A percentile compares a stretch with the other conserved stretches of the same genome.
These are phyloP conservation scores for Eilema caniola DNA, from an alignment of 2,888 invertebrate genomes.

Conservation along the genomic window DNA sequence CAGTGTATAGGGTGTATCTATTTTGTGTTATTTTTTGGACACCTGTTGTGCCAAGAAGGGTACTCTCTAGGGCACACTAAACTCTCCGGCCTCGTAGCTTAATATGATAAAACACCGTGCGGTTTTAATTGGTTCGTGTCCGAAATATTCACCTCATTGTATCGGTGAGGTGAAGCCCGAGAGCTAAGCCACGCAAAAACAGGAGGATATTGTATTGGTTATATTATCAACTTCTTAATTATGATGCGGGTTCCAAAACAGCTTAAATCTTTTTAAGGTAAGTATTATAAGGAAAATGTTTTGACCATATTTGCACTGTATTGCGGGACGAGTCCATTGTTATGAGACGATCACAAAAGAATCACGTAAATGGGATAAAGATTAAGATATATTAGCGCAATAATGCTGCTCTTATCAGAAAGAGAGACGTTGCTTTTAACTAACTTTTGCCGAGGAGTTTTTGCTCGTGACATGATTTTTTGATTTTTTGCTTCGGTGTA, in stretches of 20 bases:
- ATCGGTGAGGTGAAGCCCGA: no score
- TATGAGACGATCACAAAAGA: neutral
- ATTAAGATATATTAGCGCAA: neutral
- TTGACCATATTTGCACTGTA: neutral
- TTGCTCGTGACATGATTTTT: neutral
- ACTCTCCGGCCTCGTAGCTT: no score
- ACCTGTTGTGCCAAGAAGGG: neutral
- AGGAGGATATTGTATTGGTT: no score
- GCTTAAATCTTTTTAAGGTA: neutral
- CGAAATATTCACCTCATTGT: no score
- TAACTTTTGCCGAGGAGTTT: neutral
- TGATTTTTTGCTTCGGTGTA: no score
- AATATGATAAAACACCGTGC: no score
- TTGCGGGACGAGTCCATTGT: neutral
- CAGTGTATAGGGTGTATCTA: neutral
- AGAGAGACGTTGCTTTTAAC: neutral
- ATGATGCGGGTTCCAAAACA: neutral
- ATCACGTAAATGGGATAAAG: conserved; percentile 2
- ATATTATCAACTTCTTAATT: no score
- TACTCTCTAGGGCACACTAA: no score
- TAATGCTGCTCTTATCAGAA: neutral
- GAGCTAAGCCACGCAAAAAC: no score
- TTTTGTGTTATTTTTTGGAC: neutral
- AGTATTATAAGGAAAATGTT: neutral
- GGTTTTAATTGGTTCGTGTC: no score